Percentiles rank a stretch among this genome's conserved stretches.
These are phyloP conservation scores for Scaptomyza parva DNA, from an alignment of 2,888 invertebrate genomes.

Conservation along the genomic window DNA sequence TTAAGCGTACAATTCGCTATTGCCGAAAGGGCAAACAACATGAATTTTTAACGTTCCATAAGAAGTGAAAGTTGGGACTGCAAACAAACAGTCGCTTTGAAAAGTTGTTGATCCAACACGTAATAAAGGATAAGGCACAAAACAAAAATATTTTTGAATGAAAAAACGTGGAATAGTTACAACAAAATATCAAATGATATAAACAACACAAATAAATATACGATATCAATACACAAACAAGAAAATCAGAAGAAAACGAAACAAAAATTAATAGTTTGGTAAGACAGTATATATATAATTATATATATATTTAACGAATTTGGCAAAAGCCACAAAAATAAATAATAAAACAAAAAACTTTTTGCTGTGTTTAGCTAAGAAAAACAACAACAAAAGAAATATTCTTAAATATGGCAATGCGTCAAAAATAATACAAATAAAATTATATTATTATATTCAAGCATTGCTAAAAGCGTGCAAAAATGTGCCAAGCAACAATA, in stretches of 20 bases:
- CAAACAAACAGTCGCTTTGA: conserved; percentile 18
- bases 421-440: background rate
- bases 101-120: conserved; percentile 14
- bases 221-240: conserved; percentile 8
- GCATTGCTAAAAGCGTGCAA: conserved; percentile 38
- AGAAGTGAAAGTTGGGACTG: background rate
- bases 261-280: conserved; percentile 15
- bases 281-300: conserved; percentile 21
- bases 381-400: background rate
- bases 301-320: conserved; percentile 20
- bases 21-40: conserved; percentile 18
- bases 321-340: conserved; percentile 26
- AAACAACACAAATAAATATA: conserved; percentile 1
- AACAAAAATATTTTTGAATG: conserved; percentile 23
- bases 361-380: conserved; percentile 28
- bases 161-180: conserved; percentile 10
- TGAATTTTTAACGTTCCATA: conserved; percentile 33
- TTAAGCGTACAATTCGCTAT: conserved; percentile 14
- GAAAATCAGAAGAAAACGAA: conserved; percentile 22
- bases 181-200: conserved; percentile 23
- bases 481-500: conserved; percentile 55
- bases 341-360: background rate
- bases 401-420: conserved; percentile 7
- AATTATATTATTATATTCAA: conserved; percentile 6
- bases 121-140: conserved; percentile 3